A percentile compares a stretch with the other conserved stretches of the same genome.
phyloP scores from a whole-genome alignment of 2,113 vertebrate genomes.

The Callionymus lyra region DNA sequence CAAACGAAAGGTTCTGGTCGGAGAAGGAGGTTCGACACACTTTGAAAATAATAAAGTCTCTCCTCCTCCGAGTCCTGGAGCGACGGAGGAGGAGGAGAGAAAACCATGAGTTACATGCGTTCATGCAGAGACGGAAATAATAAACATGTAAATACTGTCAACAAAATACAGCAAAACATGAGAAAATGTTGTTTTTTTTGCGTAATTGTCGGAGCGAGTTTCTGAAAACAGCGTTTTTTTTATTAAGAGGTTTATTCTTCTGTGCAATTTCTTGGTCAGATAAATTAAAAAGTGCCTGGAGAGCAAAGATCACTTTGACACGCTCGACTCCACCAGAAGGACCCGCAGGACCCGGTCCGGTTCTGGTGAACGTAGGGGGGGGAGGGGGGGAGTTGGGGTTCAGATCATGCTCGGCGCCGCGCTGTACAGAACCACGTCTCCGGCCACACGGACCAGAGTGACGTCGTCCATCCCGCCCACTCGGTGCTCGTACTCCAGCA shows the following conservation, averaged over 20 bases:
- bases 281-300: conserved; percentile 17
- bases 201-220: conserved; percentile 2
- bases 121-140: not conserved
- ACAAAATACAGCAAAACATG: conserved; percentile 22
- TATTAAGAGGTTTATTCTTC: conserved; percentile 4
- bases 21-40: no score
- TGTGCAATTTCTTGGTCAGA: conserved; percentile 19
- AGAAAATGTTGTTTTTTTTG: conserved; percentile 11
- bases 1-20: no score
- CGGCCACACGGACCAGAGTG: conserved; percentile 55
- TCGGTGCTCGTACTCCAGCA: conserved; percentile 70
- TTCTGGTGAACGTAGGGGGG: no score
- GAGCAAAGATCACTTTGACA: conserved; percentile 15
- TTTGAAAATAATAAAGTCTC: no score
- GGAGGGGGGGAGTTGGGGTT: conserved; percentile 1
- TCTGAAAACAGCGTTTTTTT: not conserved
- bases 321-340: no score
- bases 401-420: conserved; percentile 66
- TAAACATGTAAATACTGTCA: conserved; percentile 25
- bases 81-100: no score
- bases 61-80: no score
- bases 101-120: no score
- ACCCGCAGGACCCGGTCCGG: conserved; percentile 3
- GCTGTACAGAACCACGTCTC: conserved; percentile 62
- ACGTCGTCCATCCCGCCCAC: conserved; percentile 64